phyloP scores from a whole-genome alignment of 1,140 invertebrate species.

The Lordiphosa clarofinis region DNA sequence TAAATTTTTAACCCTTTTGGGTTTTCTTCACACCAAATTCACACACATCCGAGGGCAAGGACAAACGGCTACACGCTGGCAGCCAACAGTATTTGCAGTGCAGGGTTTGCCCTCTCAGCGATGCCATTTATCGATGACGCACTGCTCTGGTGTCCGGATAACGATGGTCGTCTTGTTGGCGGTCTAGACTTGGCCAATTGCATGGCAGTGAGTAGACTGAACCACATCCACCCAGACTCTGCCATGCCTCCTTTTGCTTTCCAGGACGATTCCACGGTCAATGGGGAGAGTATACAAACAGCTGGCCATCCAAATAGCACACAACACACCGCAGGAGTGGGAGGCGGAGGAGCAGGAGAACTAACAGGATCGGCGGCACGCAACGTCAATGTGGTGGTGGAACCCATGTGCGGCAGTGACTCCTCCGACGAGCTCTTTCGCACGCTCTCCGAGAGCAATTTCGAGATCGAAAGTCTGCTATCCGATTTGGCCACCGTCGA shows the following conservation, averaged over 20 bases:
- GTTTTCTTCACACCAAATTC: neutral
- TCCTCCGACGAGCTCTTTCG: constrained; percentile 79
- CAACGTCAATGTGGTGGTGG: constrained; percentile 72
- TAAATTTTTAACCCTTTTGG: constrained; percentile 5
- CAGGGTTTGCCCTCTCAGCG: constrained; percentile 84
- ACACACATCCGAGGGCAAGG: constrained; percentile 8
- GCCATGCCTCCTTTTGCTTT: neutral
- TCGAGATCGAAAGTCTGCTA: constrained; percentile 81
- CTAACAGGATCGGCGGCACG: constrained; percentile 56
- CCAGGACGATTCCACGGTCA: constrained; percentile 64
- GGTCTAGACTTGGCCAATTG: constrained; percentile 88
- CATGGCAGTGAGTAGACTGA: constrained; percentile 85
- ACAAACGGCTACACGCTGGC: constrained; percentile 79
- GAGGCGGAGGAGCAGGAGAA: too few species aligned
- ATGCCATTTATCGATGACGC: constrained; percentile 98
- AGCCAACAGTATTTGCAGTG: constrained; percentile 83
- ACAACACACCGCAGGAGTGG: too few species aligned
- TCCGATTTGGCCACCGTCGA: constrained; percentile 81
- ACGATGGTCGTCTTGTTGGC: constrained; percentile 92
- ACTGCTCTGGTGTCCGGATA: constrained; percentile 93
- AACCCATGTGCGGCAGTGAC: constrained; percentile 73
- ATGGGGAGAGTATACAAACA: constrained; percentile 53
- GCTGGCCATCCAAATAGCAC: constrained; percentile 73
- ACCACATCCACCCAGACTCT: neutral
- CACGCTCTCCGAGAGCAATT: constrained; percentile 78